Conservation (phyloP, 2,888 invertebrate genomes). For the Myopa tessellatipennis region DNA sequence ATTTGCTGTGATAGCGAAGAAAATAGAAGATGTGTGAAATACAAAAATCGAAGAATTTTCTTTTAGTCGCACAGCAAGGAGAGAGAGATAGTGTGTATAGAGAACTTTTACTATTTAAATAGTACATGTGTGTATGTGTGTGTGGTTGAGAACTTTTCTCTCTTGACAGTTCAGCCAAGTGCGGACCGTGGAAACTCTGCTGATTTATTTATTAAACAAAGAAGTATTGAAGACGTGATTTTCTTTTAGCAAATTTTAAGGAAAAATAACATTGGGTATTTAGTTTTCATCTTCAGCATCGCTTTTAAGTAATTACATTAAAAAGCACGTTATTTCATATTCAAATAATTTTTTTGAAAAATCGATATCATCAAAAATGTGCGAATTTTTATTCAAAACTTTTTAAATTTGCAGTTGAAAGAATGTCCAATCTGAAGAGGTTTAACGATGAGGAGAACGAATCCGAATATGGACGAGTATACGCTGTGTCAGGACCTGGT, state of each 20-base stretch:
- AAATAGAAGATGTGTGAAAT: conserved; percentile 36
- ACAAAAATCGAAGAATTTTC: conserved; percentile 48
- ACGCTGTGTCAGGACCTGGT: conserved; percentile 99
- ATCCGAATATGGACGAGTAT: conserved; percentile 91
- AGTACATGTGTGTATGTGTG: background rate
- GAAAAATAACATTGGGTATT: background rate
- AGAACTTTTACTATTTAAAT: conserved; percentile 22
- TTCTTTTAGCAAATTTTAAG: background rate
- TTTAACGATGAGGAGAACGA: conserved; percentile 88
- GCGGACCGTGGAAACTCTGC: conserved; percentile 13
- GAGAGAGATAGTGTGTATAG: conserved; percentile 33
- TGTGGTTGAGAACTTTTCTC: conserved; percentile 17
- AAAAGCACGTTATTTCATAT: background rate
- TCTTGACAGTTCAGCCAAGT: conserved; percentile 29
- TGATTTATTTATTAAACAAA: background rate
- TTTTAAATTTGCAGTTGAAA: conserved; percentile 42
- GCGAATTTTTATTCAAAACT: background rate
- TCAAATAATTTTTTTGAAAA: background rate
- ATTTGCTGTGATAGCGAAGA: background rate
- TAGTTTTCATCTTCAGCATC: background rate
- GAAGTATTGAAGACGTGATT: background rate
- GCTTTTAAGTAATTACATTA: background rate
- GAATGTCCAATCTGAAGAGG: conserved; percentile 78
- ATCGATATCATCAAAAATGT: background rate
- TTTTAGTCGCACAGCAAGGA: conserved; percentile 3